Base-by-base conservation (phyloP, 2,113 vertebrate genomes). In the Nesogale talazaci region DNA sequence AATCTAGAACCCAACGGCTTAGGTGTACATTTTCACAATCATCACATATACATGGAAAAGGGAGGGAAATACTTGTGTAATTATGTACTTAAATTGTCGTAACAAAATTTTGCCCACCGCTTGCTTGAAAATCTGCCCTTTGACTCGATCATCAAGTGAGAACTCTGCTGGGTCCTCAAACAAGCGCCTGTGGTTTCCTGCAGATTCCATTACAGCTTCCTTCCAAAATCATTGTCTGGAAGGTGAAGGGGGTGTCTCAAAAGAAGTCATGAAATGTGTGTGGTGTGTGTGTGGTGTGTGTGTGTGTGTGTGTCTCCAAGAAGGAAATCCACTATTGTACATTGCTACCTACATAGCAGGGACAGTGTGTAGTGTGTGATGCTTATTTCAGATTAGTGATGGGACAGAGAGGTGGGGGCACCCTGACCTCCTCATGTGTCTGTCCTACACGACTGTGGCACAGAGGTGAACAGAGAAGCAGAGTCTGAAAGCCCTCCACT, bases 191-290 rank as follows among this genome's bases (percentile, higher is more conserved):
- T 76, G 65, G 31, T 76, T 92, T 56, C 67, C n/a, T 29, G 42
- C 56, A 36, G 42, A 65, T 92, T 83, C 42, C 67, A 74, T 79
- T 34, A 94, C 10, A 70, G 59, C 38, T 57, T 81, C 56, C 61
- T 88, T n/a, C 78, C 10, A 25, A 90, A 95, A 83, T 34, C 72
- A 56, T 65, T 78, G 40, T 88, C 56, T 88, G 42, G n/a, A 57
- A 89, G 46, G 38, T 89, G 23, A 93, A 91, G 29, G 27, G 89
- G 92, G 91, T 77, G 6, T 42, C 38, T 80, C 59, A 40, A 52
- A 52, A 59, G 59, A 84, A 19, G 63, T 88, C 69, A 95, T 38
- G 65, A 92, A 89, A 88, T 90, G 88, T 93, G 42, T 34, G 85
- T 92, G 89, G 92, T n/a, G 42, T 46, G 42, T 46, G 42, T 46